These are phyloP conservation scores for Steatocranus sp. DNA, from an alignment of 2,797 vertebrate genomes.

Conservation along the genomic window DNA sequence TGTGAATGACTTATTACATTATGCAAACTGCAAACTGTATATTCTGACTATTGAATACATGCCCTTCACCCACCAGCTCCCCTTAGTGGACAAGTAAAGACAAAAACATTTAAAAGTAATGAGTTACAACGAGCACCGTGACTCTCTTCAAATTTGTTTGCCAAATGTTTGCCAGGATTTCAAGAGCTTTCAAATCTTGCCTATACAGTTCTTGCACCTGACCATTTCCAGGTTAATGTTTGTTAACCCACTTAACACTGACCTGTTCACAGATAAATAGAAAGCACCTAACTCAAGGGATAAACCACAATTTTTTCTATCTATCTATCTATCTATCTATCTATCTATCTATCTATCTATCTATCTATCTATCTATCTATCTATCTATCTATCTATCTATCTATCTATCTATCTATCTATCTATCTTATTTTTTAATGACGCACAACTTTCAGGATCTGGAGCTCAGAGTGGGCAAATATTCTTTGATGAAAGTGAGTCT, in stretches of 20 bases:
- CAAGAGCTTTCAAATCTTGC: background rate
- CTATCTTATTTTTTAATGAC: background rate
- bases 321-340: background rate
- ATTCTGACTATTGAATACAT: background rate
- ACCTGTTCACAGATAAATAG: background rate
- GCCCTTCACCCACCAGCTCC: slow-evolving; percentile 8
- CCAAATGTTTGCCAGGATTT: background rate
- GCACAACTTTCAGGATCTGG: background rate
- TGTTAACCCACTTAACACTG: background rate
- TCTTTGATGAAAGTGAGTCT: background rate
- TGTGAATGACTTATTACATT: background rate
- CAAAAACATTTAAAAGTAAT: background rate
- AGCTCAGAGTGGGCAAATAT: background rate
- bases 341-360: background rate
- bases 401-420: background rate
- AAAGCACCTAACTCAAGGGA: background rate
- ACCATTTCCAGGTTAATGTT: background rate
- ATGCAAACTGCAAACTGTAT: background rate
- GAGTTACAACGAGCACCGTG: background rate
- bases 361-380: background rate
- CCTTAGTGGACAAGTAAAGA: slow-evolving; percentile 25
- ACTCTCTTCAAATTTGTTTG: background rate
- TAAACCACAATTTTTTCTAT: background rate
- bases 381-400: background rate
- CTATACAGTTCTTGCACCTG: background rate